Base-by-base conservation (phyloP, 2,113 vertebrate genomes). In the Charina bottae region DNA sequence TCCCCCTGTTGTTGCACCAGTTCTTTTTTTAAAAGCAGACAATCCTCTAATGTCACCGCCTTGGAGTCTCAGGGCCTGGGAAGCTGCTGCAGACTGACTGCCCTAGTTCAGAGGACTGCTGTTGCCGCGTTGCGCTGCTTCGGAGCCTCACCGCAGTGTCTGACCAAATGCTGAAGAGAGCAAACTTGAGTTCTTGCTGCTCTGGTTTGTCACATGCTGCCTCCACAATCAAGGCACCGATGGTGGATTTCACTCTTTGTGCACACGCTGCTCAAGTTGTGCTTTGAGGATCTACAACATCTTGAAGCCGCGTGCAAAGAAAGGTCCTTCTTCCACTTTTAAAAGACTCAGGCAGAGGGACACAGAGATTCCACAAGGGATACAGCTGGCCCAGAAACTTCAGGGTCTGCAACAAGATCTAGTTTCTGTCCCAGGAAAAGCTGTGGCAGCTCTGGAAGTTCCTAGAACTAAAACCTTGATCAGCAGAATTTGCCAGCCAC, bases 401-500 rank as follows among this genome's bases (percentile, higher is more conserved):
- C 19, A 6, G 1, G 89, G 93, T 92, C 90, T 93, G 33, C 42
- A 13, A 91, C 83, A 54, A 89, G 93, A 93, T 91, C 0, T 0
- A 78, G 87, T 83, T 54, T 23, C 92, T 0, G 0, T 21, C 91
- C 89, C 89, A 92, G 93, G 89, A 88, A 72, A 88, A 83, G 54
- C 90, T 87, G 92, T 24, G 46, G 87, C 94, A 93, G 92, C 90
- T 92, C 19, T 90, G 4, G 2, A 94, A 85, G 94, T 6, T 19
- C 93, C 95, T 91, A 87, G 58, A 60, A 23, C 87, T 0, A 0
- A 2, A 54, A 68, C 60, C 90, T 94, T 92, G 94, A 72, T 72
- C 64, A 72, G 94, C 85, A 95, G 49, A 54, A 72, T n/a, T 15
- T 55, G 3, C 28, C 53, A 33, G 86, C 19, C 89, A 68, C 6